These are phyloP conservation scores for Lasioglossum vierecki DNA, from an alignment of 2,888 invertebrate genomes.

Conservation along the genomic window DNA sequence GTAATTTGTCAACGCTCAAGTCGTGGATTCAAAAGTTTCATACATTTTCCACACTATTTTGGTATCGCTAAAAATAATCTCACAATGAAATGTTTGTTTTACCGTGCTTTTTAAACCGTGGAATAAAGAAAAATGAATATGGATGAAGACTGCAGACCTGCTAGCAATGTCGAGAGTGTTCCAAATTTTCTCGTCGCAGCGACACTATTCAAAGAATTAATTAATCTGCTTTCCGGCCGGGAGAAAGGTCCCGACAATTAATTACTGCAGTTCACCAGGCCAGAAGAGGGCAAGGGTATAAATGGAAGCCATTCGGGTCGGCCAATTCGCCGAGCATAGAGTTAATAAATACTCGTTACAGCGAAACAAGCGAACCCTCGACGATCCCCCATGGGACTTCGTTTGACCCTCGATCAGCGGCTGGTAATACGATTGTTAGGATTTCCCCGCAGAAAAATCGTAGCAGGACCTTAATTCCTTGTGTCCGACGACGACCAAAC, in stretches of 20 bases:
- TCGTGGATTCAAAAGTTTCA: not conserved
- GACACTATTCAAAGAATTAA: not conserved
- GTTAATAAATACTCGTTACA: slow-evolving; percentile 53
- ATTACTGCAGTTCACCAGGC: not conserved
- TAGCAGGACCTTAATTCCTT: slow-evolving; percentile 41
- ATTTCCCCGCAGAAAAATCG: slow-evolving; percentile 46
- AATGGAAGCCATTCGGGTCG: slow-evolving; percentile 5
- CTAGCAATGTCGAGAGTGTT: not conserved
- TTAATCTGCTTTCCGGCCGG: not conserved
- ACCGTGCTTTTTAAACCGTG: not conserved
- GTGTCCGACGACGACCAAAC: slow-evolving; percentile 21
- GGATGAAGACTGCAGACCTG: not conserved
- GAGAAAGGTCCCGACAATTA: slow-evolving; percentile 8
- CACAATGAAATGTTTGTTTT: not conserved
- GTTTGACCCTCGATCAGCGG: slow-evolving; percentile 35
- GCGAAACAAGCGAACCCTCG: slow-evolving; percentile 18
- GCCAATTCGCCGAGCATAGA: slow-evolving; percentile 13
- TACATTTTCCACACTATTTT: not conserved
- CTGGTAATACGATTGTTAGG: slow-evolving; percentile 40
- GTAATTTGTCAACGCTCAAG: not conserved
- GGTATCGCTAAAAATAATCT: not conserved
- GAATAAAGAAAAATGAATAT: not conserved
- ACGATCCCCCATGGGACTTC: slow-evolving; percentile 8
- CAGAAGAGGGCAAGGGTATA: not conserved
- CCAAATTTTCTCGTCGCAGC: not conserved